These are phyloP conservation scores for Drosophila mimetica DNA, from an alignment of 2,888 invertebrate genomes.

Conservation along the genomic window DNA sequence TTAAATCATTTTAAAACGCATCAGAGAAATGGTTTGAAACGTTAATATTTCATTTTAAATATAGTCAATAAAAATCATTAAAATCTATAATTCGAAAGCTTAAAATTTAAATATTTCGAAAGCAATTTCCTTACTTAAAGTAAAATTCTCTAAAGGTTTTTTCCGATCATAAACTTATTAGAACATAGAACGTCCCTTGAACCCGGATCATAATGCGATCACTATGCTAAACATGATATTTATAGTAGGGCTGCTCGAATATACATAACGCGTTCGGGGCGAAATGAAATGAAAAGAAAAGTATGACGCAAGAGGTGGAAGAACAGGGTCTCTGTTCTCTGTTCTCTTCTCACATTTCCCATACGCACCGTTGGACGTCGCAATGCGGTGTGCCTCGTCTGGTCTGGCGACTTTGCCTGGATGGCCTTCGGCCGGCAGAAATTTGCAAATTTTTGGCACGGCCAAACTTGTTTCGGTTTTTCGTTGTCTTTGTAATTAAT, in stretches of 20 bases:
- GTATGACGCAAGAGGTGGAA: slow-evolving; percentile 63
- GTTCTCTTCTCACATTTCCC: slow-evolving; percentile 1
- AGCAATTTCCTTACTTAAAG: not conserved
- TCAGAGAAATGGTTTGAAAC: not conserved
- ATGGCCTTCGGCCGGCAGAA: slow-evolving; percentile 61
- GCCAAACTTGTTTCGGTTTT: slow-evolving; percentile 47
- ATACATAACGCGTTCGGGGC: slow-evolving; percentile 29
- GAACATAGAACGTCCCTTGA: slow-evolving; percentile 14
- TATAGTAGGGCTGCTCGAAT: slow-evolving; percentile 1
- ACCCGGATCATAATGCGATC: slow-evolving; percentile 32
- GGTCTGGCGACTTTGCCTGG: slow-evolving; percentile 28
- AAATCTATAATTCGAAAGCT: not conserved
- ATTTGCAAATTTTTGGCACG: slow-evolving; percentile 65
- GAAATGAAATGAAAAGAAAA: slow-evolving; percentile 73
- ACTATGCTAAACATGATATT: slow-evolving; percentile 13
- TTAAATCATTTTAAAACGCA: not conserved
- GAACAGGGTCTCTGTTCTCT: slow-evolving; percentile 5
- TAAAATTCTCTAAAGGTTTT: not conserved
- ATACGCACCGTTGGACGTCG: slow-evolving; percentile 42
- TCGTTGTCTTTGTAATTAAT: slow-evolving; percentile 71
- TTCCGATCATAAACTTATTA: not conserved
- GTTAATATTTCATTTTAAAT: not conserved
- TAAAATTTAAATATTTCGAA: too few relatives aligned
- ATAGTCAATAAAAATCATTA: not conserved
- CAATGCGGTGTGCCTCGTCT: slow-evolving; percentile 14